phyloP scores from a whole-genome alignment of 2,888 invertebrate species.

The Drosophila trichaetosa region DNA sequence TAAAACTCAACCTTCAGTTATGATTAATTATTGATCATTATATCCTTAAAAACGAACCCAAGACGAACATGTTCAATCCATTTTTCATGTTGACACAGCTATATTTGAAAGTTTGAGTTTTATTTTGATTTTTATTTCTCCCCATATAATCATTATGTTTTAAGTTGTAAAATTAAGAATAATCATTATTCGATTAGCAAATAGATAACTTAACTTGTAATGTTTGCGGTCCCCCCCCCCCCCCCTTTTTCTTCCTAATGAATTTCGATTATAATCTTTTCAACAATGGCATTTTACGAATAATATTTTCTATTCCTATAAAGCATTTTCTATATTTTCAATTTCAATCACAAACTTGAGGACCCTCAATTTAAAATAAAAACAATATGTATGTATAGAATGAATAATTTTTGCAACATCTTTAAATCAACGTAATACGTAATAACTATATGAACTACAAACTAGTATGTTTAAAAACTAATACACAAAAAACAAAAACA shows the following conservation, averaged over 20 bases:
- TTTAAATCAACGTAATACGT: conserved; percentile 71
- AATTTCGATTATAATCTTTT: conserved; percentile 16
- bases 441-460: conserved; percentile 61
- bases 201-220: not conserved
- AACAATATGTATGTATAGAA: conserved; percentile 36
- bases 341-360: conserved; percentile 18
- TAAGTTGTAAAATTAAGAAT: not conserved
- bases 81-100: not conserved
- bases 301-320: conserved; percentile 32
- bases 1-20: not conserved
- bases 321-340: conserved; percentile 47
- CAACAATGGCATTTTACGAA: conserved; percentile 16
- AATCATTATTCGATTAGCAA: not conserved
- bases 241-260: not conserved
- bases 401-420: conserved; percentile 53
- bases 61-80: no score
- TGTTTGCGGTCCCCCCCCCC: not conserved
- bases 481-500: conserved; percentile 10
- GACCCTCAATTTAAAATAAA: conserved; percentile 22
- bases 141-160: not conserved
- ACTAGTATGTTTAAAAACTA: conserved; percentile 47
- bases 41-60: not conserved
- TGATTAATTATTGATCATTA: not conserved
- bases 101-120: not conserved
- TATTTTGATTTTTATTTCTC: not conserved